Evolutionary conservation across 2,888 invertebrate species (phyloP).

Genomic region (Anagyrus pseudococci): DNA sequence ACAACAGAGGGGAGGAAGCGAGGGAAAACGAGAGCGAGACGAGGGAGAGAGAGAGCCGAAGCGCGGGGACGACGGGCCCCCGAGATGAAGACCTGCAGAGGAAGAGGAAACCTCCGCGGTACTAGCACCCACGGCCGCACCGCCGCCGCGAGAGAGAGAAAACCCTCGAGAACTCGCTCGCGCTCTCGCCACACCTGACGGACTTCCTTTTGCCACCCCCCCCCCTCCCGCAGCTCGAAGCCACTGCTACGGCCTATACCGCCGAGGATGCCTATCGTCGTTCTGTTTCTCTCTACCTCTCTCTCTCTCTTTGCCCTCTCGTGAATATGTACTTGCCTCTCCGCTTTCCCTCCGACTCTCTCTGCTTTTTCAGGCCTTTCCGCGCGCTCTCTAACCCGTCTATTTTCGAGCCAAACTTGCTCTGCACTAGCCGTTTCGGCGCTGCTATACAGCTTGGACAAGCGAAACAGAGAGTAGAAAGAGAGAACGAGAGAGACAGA

Average conservation of each 20-base stretch:
- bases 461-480: no score
- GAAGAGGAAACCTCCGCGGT: conserved; percentile 59
- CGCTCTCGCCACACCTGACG: conserved; percentile 54
- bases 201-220: conserved; percentile 54
- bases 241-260: background rate
- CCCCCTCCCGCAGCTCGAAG: background rate
- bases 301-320: no score
- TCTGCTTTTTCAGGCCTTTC: no score
- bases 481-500: no score
- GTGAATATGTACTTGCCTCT: background rate
- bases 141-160: conserved; percentile 13
- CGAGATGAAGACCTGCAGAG: conserved; percentile 58
- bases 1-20: no score
- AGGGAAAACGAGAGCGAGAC: background rate
- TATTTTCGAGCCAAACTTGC: no score
- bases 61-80: background rate
- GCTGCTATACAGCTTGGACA: no score
- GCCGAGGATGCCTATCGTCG: background rate
- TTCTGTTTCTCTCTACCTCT: no score
- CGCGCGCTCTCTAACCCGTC: no score
- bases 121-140: conserved; percentile 43
- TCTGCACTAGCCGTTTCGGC: no score
- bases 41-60: background rate
- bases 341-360: no score
- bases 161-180: conserved; percentile 32